phyloP scores from a whole-genome alignment of 1,140 invertebrate genomes.

The Calephelis nemesis region DNA sequence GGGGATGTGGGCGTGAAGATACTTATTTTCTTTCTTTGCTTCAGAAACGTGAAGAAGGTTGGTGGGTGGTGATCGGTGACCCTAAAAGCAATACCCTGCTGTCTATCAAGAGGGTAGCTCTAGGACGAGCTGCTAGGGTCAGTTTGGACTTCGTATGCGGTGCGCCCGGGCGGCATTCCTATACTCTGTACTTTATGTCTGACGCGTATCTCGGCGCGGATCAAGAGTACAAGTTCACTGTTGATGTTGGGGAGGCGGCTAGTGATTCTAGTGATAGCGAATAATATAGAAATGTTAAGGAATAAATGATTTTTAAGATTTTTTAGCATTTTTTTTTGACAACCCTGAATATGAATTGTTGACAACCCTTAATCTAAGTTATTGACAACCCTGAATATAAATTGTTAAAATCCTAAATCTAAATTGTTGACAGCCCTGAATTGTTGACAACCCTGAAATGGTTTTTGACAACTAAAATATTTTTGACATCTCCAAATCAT shows the following conservation, averaged over 20 bases:
- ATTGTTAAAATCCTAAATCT: neutral
- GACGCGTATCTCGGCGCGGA: slow-evolving; percentile 99
- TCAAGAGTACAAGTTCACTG: slow-evolving; percentile 95
- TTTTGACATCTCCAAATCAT: too few species aligned
- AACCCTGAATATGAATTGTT: neutral
- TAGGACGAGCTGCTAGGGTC: slow-evolving; percentile 95
- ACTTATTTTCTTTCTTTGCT: neutral
- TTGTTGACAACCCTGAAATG: neutral
- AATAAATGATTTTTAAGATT: slow-evolving; percentile 19
- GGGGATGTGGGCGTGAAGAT: too few species aligned
- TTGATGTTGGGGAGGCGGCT: slow-evolving; percentile 88
- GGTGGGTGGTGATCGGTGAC: slow-evolving; percentile 99
- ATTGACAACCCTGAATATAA: neutral
- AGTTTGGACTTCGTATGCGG: slow-evolving; percentile 98
- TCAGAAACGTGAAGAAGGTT: slow-evolving; percentile 98
- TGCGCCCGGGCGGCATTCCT: slow-evolving; percentile 89
- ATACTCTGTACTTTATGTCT: slow-evolving; percentile 99
- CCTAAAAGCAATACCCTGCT: slow-evolving; percentile 95
- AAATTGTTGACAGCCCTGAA: neutral
- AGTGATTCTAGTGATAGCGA: slow-evolving; percentile 49
- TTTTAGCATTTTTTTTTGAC: neutral
- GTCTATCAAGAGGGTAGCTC: slow-evolving; percentile 96
- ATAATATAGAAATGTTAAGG: neutral
- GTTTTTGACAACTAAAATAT: too few species aligned
- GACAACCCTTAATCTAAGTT: slow-evolving; percentile 1